Evolutionary conservation across 2,888 invertebrate species (phyloP), one percentile per base, ranked within the genome.

Genomic region (Pyrocoelia pectoralis): DNA sequence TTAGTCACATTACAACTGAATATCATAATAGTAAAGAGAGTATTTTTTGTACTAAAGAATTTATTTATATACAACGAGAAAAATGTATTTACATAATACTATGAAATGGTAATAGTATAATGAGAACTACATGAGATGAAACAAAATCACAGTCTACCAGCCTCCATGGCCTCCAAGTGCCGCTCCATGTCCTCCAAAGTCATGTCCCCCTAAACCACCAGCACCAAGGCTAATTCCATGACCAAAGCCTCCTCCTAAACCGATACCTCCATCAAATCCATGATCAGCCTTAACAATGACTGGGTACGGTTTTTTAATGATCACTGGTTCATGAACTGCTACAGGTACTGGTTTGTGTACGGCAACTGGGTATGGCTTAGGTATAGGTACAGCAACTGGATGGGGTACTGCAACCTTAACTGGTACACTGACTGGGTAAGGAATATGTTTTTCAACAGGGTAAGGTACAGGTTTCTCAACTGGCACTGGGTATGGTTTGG

Each of bases 361-460:
- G 24, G 82, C 80, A 15, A 84, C 83, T n/a, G 81, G 77, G 24
- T 74, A 73, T 40, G 79, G 81, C 65, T 76, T 77, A 50, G 80
- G 79, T 38, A 80, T 76, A 17, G 75, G 70, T 55, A 78, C 76
- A 61, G 76, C 75, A 19, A 76, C 74, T 53, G 78, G 79, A n/a
- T 77, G 77, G 29, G 78, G 75, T 9, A 79, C 76, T 14, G 76
- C 71, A 53, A 79, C 77, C 67, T 73, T 80, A 8, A 83, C 81
- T 68, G 83, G 82, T 51, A 84, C 82, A 79, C 78, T 74, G 24
- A 79, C 80, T 67, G 75, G 80, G 10, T 65, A 61, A 28, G 79
- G 86, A 1, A 86, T 85, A 0, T 84, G 85, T 66, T 84, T 85
- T 1, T 85, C 82, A 1, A 86, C 85, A 1, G 83, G 85, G 33